Conservation (phyloP, 2,797 vertebrate species). For the Sebastes nivosus region DNA sequence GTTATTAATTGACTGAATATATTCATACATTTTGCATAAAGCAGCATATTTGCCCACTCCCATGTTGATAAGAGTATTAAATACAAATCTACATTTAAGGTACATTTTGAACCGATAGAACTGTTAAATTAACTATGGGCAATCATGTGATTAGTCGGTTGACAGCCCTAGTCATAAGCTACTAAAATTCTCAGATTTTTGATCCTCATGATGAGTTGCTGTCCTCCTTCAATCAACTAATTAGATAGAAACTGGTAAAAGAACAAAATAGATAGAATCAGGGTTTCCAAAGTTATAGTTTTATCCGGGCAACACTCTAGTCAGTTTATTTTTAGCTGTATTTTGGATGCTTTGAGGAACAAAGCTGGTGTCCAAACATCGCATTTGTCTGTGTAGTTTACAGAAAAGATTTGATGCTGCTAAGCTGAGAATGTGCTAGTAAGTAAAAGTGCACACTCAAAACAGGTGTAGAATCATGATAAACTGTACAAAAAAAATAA, state of each 20-base stretch:
- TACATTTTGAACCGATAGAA: no score
- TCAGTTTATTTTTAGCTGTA: neutral
- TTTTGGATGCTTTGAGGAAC: neutral
- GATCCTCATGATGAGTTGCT: neutral
- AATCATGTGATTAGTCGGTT: no score
- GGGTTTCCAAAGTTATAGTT: neutral
- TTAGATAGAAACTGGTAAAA: neutral
- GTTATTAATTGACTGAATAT: no score
- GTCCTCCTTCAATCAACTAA: neutral
- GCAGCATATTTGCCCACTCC: no score
- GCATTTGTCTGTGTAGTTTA: neutral
- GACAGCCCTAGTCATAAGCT: no score
- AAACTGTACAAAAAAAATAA: neutral
- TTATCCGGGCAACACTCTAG: neutral
- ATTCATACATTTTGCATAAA: no score
- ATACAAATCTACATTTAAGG: no score
- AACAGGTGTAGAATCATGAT: neutral
- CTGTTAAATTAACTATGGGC: no score
- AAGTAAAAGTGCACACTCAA: neutral
- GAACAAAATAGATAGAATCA: neutral
- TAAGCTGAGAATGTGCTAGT: neutral
- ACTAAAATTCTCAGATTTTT: neutral
- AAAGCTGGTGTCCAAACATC: slow-evolving; percentile 3
- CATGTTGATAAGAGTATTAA: no score
- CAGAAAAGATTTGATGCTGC: neutral